Conservation (phyloP, 64 coral and sea anemone species). For the Anthopleura sola region DNA sequence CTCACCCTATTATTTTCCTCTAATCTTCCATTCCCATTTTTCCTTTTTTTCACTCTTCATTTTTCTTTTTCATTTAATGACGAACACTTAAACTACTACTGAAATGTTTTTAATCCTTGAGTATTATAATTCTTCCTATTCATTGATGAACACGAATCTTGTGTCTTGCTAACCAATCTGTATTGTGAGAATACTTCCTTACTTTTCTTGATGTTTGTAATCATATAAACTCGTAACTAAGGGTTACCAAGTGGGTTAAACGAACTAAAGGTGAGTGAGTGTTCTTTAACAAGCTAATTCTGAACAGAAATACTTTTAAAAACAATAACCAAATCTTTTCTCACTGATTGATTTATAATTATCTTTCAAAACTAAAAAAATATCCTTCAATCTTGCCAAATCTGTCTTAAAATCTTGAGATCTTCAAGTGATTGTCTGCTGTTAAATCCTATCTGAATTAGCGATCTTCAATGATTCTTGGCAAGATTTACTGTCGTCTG, state of each 20-base stretch:
- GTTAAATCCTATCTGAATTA: not conserved
- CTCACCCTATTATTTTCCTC: not conserved
- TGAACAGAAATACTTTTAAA: not conserved
- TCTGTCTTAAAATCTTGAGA: not conserved
- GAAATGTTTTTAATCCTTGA: not conserved
- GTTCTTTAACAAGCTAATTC: not conserved
- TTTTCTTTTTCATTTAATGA: not conserved
- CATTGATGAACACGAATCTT: not conserved
- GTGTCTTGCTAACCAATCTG: not conserved
- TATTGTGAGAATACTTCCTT: not conserved
- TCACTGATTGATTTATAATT: not conserved
- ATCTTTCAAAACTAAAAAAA: not conserved
- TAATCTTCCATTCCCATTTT: not conserved
- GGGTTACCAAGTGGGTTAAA: not conserved
- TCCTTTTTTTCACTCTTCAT: not conserved
- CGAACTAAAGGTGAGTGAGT: slow-evolving; percentile 20
- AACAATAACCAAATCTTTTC: not conserved
- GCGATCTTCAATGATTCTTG: not conserved
- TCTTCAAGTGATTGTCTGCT: not conserved
- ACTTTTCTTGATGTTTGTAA: not conserved
- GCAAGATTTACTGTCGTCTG: no score
- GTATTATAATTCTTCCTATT: not conserved
- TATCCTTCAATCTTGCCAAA: not conserved
- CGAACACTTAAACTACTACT: not conserved
- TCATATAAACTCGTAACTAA: not conserved